phyloP scores from a whole-genome alignment of 1,140 invertebrate genomes.

The Manduca sexta region DNA sequence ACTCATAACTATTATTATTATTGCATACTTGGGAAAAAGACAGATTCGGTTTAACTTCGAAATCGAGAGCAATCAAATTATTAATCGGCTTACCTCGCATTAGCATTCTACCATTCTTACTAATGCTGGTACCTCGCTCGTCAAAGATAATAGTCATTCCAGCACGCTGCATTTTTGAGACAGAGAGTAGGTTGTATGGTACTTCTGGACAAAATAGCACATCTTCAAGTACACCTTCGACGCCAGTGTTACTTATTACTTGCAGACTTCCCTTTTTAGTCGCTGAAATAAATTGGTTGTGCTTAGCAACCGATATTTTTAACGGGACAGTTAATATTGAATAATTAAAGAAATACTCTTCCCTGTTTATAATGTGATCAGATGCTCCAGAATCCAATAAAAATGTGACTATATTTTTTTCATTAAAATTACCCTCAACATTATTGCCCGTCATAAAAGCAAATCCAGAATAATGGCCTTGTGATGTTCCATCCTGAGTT shows the following conservation, averaged over 20 bases:
- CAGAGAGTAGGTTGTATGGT: conserved; percentile 37
- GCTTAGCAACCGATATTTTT: conserved; percentile 30
- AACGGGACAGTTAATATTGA: conserved; percentile 8
- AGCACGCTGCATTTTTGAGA: conserved; percentile 30
- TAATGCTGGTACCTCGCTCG: conserved; percentile 31
- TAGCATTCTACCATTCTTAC: conserved; percentile 22
- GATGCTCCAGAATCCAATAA: conserved; percentile 46
- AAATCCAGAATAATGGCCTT: no score
- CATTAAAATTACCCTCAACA: not conserved
- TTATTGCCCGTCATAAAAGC: conserved; percentile 22
- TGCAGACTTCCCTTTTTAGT: conserved; percentile 28
- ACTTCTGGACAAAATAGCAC: conserved; percentile 27
- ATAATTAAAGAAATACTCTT: conserved; percentile 26
- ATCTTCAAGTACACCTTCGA: conserved; percentile 22
- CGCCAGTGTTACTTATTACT: conserved; percentile 6
- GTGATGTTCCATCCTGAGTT: no score
- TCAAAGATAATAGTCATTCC: conserved; percentile 32
- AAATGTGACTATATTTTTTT: conserved; percentile 21
- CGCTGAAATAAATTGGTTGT: conserved; percentile 24
- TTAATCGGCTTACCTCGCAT: conserved; percentile 32
- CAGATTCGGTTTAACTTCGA: conserved; percentile 5
- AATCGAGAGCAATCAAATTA: conserved; percentile 23
- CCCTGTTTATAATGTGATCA: conserved; percentile 37
- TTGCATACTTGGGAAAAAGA: conserved; percentile 18
- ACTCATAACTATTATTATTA: conserved; percentile 26